These are phyloP conservation scores for Manis crassicaudata DNA, from an alignment of 2,797 vertebrate genomes.

Conservation along the genomic window DNA sequence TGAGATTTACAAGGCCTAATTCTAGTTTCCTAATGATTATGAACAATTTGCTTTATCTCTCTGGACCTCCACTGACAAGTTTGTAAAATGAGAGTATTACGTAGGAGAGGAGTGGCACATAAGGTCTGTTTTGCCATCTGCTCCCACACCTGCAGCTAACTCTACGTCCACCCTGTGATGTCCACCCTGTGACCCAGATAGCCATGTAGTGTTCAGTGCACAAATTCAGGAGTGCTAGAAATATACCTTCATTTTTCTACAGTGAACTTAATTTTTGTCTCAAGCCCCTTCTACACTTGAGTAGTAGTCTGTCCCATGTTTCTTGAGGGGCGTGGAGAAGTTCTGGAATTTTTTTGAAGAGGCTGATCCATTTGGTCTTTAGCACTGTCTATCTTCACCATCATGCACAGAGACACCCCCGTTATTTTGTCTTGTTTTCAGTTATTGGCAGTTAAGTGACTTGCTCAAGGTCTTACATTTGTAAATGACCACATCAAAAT, in stretches of 20 bases:
- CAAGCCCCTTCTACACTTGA: not conserved
- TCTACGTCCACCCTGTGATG: not conserved
- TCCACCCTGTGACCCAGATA: not conserved
- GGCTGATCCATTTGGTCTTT: not conserved
- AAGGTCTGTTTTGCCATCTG: not conserved
- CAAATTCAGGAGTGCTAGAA: not conserved
- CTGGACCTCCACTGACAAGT: not conserved
- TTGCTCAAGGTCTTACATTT: not conserved
- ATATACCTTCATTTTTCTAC: not conserved
- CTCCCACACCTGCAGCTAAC: not conserved
- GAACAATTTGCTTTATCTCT: not conserved
- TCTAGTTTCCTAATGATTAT: not conserved
- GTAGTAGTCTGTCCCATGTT: not conserved
- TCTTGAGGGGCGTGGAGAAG: not conserved
- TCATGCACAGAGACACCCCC: not conserved
- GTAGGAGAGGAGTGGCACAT: not conserved
- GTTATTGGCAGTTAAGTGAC: not conserved
- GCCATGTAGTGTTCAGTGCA: not conserved
- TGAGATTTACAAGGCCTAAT: not conserved
- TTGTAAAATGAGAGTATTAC: not conserved
- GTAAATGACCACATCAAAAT: not conserved
- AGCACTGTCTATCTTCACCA: not conserved
- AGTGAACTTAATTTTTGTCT: not conserved
- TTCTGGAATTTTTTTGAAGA: not conserved
- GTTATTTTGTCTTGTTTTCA: not conserved